Base-by-base conservation (phyloP, 2,113 vertebrate species). In the Isichthys henryi region DNA sequence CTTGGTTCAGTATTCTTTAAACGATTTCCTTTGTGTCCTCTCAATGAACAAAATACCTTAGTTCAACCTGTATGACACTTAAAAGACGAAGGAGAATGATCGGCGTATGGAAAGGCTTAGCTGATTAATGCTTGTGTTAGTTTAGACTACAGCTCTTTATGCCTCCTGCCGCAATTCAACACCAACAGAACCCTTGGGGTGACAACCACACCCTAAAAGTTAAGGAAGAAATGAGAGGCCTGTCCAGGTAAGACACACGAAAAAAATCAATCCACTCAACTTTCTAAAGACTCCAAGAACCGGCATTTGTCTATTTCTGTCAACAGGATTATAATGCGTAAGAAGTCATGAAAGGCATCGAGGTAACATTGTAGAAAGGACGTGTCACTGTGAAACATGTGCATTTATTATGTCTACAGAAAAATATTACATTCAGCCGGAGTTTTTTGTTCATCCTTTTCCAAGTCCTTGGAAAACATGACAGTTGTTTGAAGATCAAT, bases 401-500 rank as follows among this genome's bases (percentile, higher is more conserved):
- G 1, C 23, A 46, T 84, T 84, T 48, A 84, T 84, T n/a, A 84
- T 48, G 23, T 46, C 39, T 48, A 4, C 46, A 43, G 23, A 84
- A n/a, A 84, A 84, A 46, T 23, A 48, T 46, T 48, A 23, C 45
- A 84, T 48, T 84, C 74, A 43, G 35, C 15, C 13, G 82, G 19
- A 84, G 21, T 13, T 46, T 84, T 84, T 48, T 48, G 82, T 45
- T 84, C 45, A 84, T 43, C 43, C 82, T 21, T 84, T 84, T 48
- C 82, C 45, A 84, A 23, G 17, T 46, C 6, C 45, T 45, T 84
- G 43, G 82, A 3, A 48, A 84, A 84, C 82, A 45, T 84, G 82
- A 84, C 82, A 84, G 43, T 11, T 84, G 82, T 48, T n/a, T 84
- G 39, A 23, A 84, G 82, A 46, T 84, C 82, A 84, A 84, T 84